Evolutionary conservation across 53 echinoderm and acorn worm genomes (phyloP).

Genomic region (Hippasteria phrygiana): DNA sequence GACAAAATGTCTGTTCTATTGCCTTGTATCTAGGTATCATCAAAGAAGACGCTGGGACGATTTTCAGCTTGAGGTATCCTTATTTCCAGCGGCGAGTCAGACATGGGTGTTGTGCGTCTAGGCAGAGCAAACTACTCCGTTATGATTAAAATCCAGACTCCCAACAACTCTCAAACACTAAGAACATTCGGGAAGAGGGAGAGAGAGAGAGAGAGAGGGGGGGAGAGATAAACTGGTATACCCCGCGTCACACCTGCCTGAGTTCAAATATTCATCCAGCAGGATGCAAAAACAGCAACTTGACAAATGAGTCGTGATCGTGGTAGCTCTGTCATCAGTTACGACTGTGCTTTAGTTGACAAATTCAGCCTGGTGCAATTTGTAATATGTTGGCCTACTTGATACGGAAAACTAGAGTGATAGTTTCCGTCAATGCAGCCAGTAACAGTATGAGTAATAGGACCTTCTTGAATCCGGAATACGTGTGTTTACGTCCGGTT

Average conservation of each 20-base stretch:
- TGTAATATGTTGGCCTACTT: not conserved
- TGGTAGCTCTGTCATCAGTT: not conserved
- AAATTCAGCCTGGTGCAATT: too few species aligned
- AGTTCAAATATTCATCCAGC: not conserved
- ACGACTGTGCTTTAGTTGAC: too few species aligned
- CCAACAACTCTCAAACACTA: too few species aligned
- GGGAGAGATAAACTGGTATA: not conserved
- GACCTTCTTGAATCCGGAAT: not conserved
- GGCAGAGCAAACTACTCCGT: too few species aligned
- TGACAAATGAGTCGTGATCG: not conserved
- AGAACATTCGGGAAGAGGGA: not conserved
- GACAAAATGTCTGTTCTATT: too few species aligned
- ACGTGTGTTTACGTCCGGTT: not conserved
- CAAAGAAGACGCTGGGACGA: too few species aligned
- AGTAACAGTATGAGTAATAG: not conserved
- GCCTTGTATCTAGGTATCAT: too few species aligned
- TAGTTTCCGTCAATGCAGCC: not conserved
- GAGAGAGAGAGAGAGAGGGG: not conserved
- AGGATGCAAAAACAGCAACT: not conserved
- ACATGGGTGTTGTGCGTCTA: too few species aligned
- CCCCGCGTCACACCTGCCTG: not conserved
- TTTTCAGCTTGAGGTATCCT: too few species aligned
- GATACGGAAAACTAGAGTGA: not conserved
- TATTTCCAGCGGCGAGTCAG: too few species aligned
- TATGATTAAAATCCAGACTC: too few species aligned